These are phyloP conservation scores for Gorsachius goisagi DNA, from an alignment of 2,113 vertebrate genomes.

Conservation along the genomic window DNA sequence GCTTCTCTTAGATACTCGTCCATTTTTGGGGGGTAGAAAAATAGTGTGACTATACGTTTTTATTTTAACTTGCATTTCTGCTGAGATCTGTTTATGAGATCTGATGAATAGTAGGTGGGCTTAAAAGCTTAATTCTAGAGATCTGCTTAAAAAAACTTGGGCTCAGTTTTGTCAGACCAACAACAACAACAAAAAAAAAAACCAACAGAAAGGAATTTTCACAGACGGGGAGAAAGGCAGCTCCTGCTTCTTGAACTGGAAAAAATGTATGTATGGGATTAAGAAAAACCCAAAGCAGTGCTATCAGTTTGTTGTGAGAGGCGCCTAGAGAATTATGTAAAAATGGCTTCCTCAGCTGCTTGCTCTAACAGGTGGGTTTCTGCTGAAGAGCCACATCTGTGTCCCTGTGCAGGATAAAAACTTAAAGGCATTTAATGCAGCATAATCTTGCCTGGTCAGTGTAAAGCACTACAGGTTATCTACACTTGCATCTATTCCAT, in stretches of 20 bases:
- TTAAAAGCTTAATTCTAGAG: slow-evolving; percentile 2
- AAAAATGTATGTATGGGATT: slow-evolving; percentile 11
- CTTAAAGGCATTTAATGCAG: not conserved
- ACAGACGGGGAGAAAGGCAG: not conserved
- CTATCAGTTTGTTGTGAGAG: not conserved
- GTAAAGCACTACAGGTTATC: slow-evolving; percentile 12
- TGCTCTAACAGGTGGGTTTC: slow-evolving; percentile 46
- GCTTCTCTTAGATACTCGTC: rapidly evolving
- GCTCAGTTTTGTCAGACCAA: not conserved
- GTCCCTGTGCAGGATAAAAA: not conserved
- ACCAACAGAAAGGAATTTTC: not conserved
- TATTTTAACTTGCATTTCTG: not conserved
- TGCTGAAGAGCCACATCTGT: slow-evolving; percentile 22
- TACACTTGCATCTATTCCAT: slow-evolving; percentile 6
- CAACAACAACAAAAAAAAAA: not conserved
- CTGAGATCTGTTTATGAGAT: not conserved
- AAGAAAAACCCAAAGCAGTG: slow-evolving; percentile 15
- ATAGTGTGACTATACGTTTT: not conserved
- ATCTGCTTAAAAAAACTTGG: not conserved
- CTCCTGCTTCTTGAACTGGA: not conserved
- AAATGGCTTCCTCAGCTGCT: slow-evolving; percentile 62
- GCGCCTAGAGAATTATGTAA: slow-evolving; percentile 50
- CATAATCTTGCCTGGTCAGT: not conserved
- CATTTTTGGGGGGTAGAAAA: not conserved
- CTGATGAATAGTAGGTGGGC: not conserved